Conservation (phyloP, 2,113 vertebrate species). For the Cricetomys ansorgei region DNA sequence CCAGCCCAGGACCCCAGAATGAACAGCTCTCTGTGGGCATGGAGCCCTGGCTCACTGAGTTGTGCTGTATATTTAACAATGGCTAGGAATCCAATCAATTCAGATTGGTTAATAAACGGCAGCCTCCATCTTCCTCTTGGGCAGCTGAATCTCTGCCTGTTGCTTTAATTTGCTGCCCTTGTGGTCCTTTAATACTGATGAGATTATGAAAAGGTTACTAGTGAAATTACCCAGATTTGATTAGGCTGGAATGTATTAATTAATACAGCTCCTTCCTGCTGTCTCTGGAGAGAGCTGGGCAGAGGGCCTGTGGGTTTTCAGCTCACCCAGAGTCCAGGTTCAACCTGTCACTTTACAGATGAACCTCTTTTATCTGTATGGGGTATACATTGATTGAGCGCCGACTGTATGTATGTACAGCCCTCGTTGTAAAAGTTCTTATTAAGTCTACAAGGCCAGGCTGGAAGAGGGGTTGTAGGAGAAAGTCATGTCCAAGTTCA, state of each 20-base stretch:
- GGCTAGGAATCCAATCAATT: slow-evolving; percentile 78
- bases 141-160: background rate
- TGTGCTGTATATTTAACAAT: slow-evolving; percentile 73
- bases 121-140: slow-evolving; percentile 55
- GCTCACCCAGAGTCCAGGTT: background rate
- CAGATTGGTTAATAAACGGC: slow-evolving; percentile 77
- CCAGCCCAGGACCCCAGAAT: background rate
- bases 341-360: background rate
- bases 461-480: background rate
- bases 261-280: background rate
- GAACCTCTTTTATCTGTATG: no score
- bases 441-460: background rate
- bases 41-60: background rate
- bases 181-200: slow-evolving; percentile 75
- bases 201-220: slow-evolving; percentile 75
- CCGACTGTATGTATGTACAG: background rate
- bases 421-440: background rate
- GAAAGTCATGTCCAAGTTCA: background rate
- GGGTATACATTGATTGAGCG: background rate
- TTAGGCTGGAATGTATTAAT: slow-evolving; percentile 63
- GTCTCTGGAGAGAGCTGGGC: background rate
- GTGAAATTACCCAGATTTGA: slow-evolving; percentile 74
- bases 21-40: background rate
- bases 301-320: background rate
- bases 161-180: slow-evolving; percentile 73